Evolutionary conservation across 2,797 vertebrate genomes (phyloP).

Genomic region (Syngnathus rostellatus): DNA sequence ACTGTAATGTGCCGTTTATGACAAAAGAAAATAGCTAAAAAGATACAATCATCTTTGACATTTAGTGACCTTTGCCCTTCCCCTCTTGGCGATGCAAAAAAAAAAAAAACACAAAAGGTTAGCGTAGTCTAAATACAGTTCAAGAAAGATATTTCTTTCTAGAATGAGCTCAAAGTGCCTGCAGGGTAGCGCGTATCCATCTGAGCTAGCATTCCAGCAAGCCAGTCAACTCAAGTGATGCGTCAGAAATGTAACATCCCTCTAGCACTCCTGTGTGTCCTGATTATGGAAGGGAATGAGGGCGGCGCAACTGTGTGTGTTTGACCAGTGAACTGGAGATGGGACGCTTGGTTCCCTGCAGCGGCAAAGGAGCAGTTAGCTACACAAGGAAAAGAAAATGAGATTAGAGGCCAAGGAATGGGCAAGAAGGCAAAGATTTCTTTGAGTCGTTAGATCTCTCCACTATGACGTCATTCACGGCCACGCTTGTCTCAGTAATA

Average conservation of each 20-base stretch:
- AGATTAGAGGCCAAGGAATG: slow-evolving; percentile 35
- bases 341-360: slow-evolving; percentile 63
- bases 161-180: slow-evolving; percentile 46
- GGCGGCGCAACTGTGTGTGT: slow-evolving; percentile 60
- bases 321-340: slow-evolving; percentile 66
- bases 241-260: slow-evolving; percentile 66
- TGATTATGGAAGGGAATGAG: slow-evolving; percentile 66
- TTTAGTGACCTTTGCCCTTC: slow-evolving; percentile 49
- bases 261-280: slow-evolving; percentile 60
- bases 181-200: slow-evolving; percentile 43
- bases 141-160: slow-evolving; percentile 30
- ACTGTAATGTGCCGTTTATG: slow-evolving; percentile 20
- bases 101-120: slow-evolving; percentile 42
- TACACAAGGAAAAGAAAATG: slow-evolving; percentile 43
- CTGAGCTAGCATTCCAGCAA: slow-evolving; percentile 55
- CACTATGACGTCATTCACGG: slow-evolving; percentile 23
- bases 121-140: slow-evolving; percentile 34
- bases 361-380: slow-evolving; percentile 37
- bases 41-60: slow-evolving; percentile 61
- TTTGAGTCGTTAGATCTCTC: slow-evolving; percentile 30
- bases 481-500: slow-evolving; percentile 36
- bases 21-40: slow-evolving; percentile 39
- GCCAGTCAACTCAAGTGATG: slow-evolving; percentile 65
- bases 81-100: slow-evolving; percentile 49
- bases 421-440: slow-evolving; percentile 37